Evolutionary conservation across 92 coral and sea anemone genomes (phyloP).

Genomic region (Diadumene lineata): DNA sequence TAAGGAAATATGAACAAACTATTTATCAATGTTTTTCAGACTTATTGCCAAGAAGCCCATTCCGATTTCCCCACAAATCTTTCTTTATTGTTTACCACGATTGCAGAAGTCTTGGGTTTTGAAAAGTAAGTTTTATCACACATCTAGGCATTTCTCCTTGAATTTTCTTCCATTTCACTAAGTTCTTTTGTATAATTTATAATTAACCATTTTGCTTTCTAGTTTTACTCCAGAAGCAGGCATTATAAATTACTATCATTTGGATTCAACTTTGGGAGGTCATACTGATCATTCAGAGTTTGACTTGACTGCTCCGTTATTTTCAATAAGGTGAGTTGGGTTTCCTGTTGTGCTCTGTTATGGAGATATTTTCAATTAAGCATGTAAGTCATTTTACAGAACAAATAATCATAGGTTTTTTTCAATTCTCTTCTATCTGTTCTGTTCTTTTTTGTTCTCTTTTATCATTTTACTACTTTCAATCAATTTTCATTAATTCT

Average conservation of each 20-base stretch:
- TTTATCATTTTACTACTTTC: background rate
- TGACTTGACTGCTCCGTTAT: conserved; percentile 75
- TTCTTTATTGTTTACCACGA: conserved; percentile 29
- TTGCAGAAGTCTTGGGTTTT: conserved; percentile 49
- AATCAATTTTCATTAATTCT: background rate
- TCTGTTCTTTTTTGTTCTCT: too few species aligned
- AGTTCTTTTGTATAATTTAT: background rate
- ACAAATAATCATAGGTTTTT: too few species aligned
- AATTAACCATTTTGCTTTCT: background rate
- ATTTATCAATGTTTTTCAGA: conserved; percentile 31
- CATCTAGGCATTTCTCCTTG: background rate
- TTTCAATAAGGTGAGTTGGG: conserved; percentile 64
- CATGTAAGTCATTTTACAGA: background rate
- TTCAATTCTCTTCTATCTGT: too few species aligned
- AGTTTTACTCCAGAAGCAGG: conserved; percentile 75
- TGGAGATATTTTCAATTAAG: background rate
- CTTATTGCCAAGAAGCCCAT: conserved; percentile 47
- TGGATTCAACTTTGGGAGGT: conserved; percentile 80
- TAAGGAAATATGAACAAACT: too few species aligned
- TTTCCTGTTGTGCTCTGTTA: background rate
- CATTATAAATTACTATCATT: conserved; percentile 70
- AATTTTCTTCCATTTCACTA: background rate
- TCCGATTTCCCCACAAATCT: conserved; percentile 61
- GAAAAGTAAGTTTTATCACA: conserved; percentile 43
- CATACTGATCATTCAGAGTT: conserved; percentile 82